Evolutionary conservation across 2,797 vertebrate genomes (phyloP).

Genomic region (Poecilia gillii): DNA sequence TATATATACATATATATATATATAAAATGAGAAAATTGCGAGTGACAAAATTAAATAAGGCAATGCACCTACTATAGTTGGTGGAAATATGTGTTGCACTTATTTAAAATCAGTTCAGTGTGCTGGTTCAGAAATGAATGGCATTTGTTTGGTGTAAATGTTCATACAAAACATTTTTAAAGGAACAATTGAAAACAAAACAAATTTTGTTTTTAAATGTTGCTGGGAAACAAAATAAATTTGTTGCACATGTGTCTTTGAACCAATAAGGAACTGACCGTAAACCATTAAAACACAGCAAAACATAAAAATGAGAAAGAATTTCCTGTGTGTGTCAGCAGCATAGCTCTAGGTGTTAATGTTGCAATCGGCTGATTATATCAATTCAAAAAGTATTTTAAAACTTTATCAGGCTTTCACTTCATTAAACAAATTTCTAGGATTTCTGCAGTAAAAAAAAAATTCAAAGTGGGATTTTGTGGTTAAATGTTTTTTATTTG

Average conservation of each 20-base stretch:
- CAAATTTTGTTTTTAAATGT: background rate
- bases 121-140: background rate
- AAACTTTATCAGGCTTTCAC: background rate
- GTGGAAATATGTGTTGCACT: background rate
- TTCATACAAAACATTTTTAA: background rate
- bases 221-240: background rate
- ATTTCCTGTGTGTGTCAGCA: constrained; percentile 5
- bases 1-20: background rate
- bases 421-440: background rate
- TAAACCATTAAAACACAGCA: background rate
- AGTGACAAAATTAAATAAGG: background rate
- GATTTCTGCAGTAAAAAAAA: background rate
- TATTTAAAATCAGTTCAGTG: background rate
- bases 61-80: background rate
- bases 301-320: background rate
- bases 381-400: background rate
- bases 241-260: background rate
- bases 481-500: too few relatives aligned
- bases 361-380: background rate
- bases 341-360: background rate
- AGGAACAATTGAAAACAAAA: background rate
- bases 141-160: background rate
- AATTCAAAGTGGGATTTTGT: background rate
- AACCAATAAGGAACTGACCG: background rate
- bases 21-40: background rate